A percentile compares a stretch with the other conserved stretches of the same genome.
phyloP scores from a whole-genome alignment of 1,140 invertebrate genomes.

The Tetramorium parvispinum region DNA sequence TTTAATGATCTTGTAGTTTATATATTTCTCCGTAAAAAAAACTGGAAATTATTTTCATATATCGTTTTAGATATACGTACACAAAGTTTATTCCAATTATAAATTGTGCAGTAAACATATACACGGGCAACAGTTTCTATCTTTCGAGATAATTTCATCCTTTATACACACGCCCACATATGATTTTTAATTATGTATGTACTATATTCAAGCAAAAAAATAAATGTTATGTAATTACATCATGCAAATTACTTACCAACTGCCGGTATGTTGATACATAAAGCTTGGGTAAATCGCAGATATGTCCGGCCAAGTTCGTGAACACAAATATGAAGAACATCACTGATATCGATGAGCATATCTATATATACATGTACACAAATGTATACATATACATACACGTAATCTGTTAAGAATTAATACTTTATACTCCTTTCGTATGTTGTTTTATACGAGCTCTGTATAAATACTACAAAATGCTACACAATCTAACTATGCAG shows the following conservation, averaged over 20 bases:
- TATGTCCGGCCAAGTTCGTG: slow-evolving; percentile 98
- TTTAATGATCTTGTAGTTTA: too few relatives aligned
- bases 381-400: background rate
- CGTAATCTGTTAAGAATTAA: slow-evolving; percentile 67
- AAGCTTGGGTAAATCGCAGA: slow-evolving; percentile 93
- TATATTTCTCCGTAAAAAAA: too few relatives aligned
- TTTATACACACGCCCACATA: too few relatives aligned
- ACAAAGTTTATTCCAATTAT: too few relatives aligned
- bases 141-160: too few relatives aligned
- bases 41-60: too few relatives aligned
- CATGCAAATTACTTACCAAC: slow-evolving; percentile 90
- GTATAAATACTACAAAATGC: background rate
- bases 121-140: too few relatives aligned
- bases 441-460: background rate
- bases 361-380: slow-evolving; percentile 86
- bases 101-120: too few relatives aligned
- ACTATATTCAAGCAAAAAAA: background rate
- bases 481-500: background rate
- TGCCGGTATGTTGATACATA: slow-evolving; percentile 97
- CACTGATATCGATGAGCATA: slow-evolving; percentile 99
- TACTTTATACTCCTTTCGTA: background rate
- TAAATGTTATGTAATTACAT: slow-evolving; percentile 30
- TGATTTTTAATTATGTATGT: background rate
- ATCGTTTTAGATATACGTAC: too few relatives aligned
- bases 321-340: slow-evolving; percentile 98